Percentiles rank a stretch among this genome's conserved stretches.
phyloP scores from a whole-genome alignment of 2,113 vertebrate species.

The Microtus pennsylvanicus region DNA sequence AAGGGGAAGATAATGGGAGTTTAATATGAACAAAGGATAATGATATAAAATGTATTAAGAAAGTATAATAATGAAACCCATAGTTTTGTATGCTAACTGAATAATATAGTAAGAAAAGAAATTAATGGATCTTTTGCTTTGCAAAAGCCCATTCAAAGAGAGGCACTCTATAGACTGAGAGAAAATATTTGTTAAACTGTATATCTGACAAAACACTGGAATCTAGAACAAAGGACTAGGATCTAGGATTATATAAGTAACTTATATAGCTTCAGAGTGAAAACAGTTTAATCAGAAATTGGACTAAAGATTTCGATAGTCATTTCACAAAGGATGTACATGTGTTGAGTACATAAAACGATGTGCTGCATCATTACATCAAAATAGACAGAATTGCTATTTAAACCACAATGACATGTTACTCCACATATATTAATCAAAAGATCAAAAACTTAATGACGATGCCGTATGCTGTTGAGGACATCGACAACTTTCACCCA shows the following conservation, averaged over 20 bases:
- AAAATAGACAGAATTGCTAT: not conserved
- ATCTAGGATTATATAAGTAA: not conserved
- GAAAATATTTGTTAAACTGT: not conserved
- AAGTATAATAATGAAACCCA: not conserved
- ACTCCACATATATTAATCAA: not conserved
- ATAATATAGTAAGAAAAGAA: not conserved
- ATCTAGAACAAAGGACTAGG: not conserved
- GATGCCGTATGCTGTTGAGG: not conserved
- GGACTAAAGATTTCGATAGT: not conserved
- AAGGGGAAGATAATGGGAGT: not conserved
- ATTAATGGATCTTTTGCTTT: not conserved
- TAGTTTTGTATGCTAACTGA: not conserved
- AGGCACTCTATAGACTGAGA: not conserved
- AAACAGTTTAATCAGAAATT: constrained; percentile 4
- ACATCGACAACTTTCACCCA: not conserved
- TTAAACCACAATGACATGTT: not conserved
- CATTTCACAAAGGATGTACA: constrained; percentile 18
- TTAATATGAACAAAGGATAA: not conserved
- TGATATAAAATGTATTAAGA: not conserved
- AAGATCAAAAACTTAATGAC: not conserved
- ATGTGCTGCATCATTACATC: not conserved
- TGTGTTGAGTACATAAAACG: not conserved
- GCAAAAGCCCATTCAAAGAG: not conserved
- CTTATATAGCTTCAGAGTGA: not conserved
- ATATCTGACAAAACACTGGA: not conserved